Conservation (phyloP, 2,888 invertebrate genomes). For the Nebria salina region DNA sequence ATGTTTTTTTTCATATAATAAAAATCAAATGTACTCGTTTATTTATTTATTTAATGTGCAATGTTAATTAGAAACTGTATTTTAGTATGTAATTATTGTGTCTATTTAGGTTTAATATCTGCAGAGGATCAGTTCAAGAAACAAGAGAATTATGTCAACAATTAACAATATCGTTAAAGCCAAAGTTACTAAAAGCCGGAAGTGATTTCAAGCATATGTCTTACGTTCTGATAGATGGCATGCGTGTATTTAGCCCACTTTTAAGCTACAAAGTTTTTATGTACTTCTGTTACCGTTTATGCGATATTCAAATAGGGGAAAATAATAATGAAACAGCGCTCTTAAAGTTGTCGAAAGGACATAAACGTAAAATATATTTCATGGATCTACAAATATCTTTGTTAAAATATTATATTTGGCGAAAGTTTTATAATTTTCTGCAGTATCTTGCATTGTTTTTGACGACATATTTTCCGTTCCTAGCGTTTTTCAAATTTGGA, state of each 20-base stretch:
- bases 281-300: slow-evolving; percentile 57
- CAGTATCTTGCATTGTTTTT: slow-evolving; percentile 67
- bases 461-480: slow-evolving; percentile 74
- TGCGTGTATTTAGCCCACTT: slow-evolving; percentile 74
- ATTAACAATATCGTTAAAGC: slow-evolving; percentile 70
- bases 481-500: slow-evolving; percentile 75
- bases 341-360: slow-evolving; percentile 45
- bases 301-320: slow-evolving; percentile 46
- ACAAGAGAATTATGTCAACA: slow-evolving; percentile 70
- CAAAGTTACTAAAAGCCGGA: slow-evolving; percentile 69
- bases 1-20: neutral
- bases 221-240: slow-evolving; percentile 70
- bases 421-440: slow-evolving; percentile 70
- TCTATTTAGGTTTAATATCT: slow-evolving; percentile 74
- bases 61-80: neutral
- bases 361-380: slow-evolving; percentile 47
- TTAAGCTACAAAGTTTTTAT: slow-evolving; percentile 69
- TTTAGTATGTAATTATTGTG: slow-evolving; percentile 14
- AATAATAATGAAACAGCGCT: slow-evolving; percentile 47
- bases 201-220: slow-evolving; percentile 75
- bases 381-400: slow-evolving; percentile 48
- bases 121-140: slow-evolving; percentile 70
- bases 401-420: slow-evolving; percentile 61
- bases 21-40: neutral
- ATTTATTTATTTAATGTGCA: neutral